Conservation (phyloP, 1,140 invertebrate species). For the Dendrolimus kikuchii region DNA sequence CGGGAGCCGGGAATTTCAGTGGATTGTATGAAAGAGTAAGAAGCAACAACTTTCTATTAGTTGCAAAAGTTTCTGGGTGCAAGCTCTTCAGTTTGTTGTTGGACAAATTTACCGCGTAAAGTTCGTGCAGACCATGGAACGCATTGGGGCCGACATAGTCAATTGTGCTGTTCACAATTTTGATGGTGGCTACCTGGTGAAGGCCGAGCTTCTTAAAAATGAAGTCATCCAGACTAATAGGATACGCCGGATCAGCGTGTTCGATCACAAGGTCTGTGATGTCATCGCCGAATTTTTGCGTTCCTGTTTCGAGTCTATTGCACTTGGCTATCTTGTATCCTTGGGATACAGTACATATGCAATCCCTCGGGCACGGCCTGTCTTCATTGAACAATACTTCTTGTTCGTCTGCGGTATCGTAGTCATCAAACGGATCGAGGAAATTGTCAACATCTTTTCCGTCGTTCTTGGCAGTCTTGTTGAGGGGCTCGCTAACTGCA, state of each 20-base stretch:
- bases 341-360: conserved; percentile 62
- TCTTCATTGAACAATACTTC: conserved; percentile 67
- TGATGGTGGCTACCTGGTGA: conserved; percentile 72
- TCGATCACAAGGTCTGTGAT: conserved; percentile 75
- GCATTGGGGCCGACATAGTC: conserved; percentile 72
- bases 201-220: conserved; percentile 74
- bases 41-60: conserved; percentile 76
- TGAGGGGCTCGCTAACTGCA: conserved; percentile 42
- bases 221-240: conserved; percentile 69
- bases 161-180: conserved; percentile 74
- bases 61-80: conserved; percentile 78
- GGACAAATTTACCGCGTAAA: conserved; percentile 79
- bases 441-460: conserved; percentile 44
- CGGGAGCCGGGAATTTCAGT: conserved; percentile 68
- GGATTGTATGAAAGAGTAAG: conserved; percentile 80
- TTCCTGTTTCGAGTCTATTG: conserved; percentile 72
- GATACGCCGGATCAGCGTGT: conserved; percentile 69
- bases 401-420: conserved; percentile 50
- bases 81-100: conserved; percentile 76
- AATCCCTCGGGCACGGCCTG: conserved; percentile 67
- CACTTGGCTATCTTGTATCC: conserved; percentile 65
- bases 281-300: conserved; percentile 74
- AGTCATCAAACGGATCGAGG: conserved; percentile 54
- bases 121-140: conserved; percentile 76
- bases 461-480: conserved; percentile 46